Evolutionary conservation across 2,888 invertebrate genomes (phyloP), one percentile per base, ranked within the genome.

Genomic region (Andrena marginata): DNA sequence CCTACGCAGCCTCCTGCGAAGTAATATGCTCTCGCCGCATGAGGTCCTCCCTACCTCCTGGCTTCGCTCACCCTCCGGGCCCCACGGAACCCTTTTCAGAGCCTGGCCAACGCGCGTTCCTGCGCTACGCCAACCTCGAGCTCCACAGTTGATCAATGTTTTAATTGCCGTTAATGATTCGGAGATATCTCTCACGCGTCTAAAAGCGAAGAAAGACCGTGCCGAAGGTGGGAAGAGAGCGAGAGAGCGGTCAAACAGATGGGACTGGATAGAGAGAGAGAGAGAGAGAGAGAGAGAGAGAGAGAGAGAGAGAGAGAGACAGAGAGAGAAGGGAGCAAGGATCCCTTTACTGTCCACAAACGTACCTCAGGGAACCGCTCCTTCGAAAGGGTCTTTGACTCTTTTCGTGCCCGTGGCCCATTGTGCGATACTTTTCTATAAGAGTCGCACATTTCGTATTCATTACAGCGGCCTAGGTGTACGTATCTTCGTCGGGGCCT

Each of bases 1-100:
- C 81, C 83, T 83, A 88, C 89, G 88, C 87, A 89, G 89, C 90
- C 91, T 92, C 90, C 91, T 91, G 92, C 90, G 87, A 92, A 92
- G 92, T 92, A 92, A 92, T 92, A 92, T 92, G 90, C 92, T 91
- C 92, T 90, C 92, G 85, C 92, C 85, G 88, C 92, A 92, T 90
- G 92, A 90, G 90, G 92, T 92, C 92, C 79, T 83, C 84, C 86
- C 78, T 82, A 78, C 77, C 85, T 74, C 84, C 65, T 68, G 64
- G 67, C 64, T 71, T 77, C 82, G 77, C 85, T 84, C 87, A 81
- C 82, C 85, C 88, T 77, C 74, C 76, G 59, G 77, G 75, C 83
- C 64, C 70, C 70, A 20, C 69, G 73, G 68, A 84, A 87, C 84
- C 87, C 85, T 89, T 89, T 83, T 88, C 88, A 84, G 84, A 62